Evolutionary conservation across 2,113 vertebrate species (phyloP), one percentile per base, ranked within the genome.

Genomic region (Strigops habroptila): DNA sequence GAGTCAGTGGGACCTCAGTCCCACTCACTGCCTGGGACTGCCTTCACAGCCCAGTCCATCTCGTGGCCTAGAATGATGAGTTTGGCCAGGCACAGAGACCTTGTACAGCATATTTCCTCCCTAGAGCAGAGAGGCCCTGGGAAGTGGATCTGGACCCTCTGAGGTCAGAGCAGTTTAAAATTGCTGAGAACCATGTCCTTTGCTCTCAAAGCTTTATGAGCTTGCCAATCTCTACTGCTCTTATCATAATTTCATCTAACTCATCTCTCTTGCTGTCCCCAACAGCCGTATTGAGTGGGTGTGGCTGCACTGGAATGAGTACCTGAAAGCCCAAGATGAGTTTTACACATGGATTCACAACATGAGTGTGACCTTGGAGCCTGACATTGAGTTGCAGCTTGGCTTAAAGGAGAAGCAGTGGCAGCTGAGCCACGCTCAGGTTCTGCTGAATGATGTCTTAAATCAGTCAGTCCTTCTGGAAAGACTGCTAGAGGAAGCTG

Each of bases 211-310:
- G 27, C 15, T 31, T 64, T 65, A 68, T 71, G 53, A 71, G 10
- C 3, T 37, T 63, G 37, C 10, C 71, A 51, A 1, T 71, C 22
- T 86, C 22, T 53, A 35, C 53, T 90, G 75, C 30, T 78, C 33
- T 49, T 41, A 23, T 63, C 25, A 39, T 55, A 27, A 33, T 68
- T 75, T 92, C 39, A 71, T 80, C 63, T 70, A 78, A 67, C 28
- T 92, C 11, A 35, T 83, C 59, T 74, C 22, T 53, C 22, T 80
- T 92, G 17, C 82, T 95, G 33, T 88, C 82, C 30, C 39, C 52
- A 75, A 52, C 97, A 99, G 99, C 96, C 99, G 99, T 27, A 99
- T 99, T 18, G 99, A 99, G 96, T 99, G 99, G 99, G 99, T 99
- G 86, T 99, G 99, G 99, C 98, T 99, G 70, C 99, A 99, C 93